Conservation (phyloP, 2,888 invertebrate genomes). For the Limnephilus auricula region DNA sequence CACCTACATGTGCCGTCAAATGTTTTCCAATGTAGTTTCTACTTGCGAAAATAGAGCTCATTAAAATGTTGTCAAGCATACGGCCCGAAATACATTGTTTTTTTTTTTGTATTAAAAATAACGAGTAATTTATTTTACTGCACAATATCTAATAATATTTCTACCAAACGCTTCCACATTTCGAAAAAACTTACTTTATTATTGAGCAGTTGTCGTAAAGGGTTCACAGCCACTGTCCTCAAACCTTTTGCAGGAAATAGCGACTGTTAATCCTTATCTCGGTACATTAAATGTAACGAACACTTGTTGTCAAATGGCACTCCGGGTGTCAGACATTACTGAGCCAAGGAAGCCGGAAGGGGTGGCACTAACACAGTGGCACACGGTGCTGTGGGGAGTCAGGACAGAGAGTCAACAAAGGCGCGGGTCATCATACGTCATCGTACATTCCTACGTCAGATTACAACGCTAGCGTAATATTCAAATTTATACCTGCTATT, state of each 20-base stretch:
- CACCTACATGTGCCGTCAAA: not conserved
- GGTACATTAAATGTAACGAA: conserved; percentile 28
- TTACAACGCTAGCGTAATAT: not conserved
- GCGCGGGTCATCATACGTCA: not conserved
- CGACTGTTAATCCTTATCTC: conserved; percentile 19
- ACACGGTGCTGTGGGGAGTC: not conserved
- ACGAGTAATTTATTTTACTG: not conserved
- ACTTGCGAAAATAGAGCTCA: not conserved
- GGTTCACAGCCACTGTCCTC: not conserved
- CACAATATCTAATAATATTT: not conserved
- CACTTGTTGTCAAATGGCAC: conserved; percentile 6
- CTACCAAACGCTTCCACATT: not conserved
- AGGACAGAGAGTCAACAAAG: not conserved
- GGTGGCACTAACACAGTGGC: no score
- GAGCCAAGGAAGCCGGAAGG: not conserved
- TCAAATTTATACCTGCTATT: not conserved
- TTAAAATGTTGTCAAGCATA: not conserved
- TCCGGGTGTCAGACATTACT: not conserved
- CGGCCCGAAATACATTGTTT: not conserved
- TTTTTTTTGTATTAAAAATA: not conserved
- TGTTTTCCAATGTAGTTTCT: not conserved
- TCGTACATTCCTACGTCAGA: conserved; percentile 1
- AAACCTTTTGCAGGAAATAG: not conserved
- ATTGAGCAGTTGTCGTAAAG: not conserved
- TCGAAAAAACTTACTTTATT: not conserved